A percentile compares a stretch with the other conserved stretches of the same genome.
These are phyloP conservation scores for Mastacembelus armatus DNA, from an alignment of 2,797 vertebrate species.

Conservation along the genomic window DNA sequence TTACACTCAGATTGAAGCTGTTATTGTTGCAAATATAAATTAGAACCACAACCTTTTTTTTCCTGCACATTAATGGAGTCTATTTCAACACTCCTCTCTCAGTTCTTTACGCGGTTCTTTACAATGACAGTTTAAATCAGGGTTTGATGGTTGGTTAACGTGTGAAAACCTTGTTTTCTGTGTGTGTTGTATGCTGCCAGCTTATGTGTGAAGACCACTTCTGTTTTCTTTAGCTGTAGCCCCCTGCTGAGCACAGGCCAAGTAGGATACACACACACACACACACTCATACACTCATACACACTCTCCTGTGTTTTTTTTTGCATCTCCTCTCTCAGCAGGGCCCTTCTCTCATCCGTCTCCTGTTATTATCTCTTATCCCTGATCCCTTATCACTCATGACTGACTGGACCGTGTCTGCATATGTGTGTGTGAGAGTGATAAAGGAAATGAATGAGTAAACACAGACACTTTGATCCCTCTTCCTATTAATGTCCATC, in stretches of 20 bases:
- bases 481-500: slow-evolving; percentile 2
- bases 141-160: slow-evolving; percentile 17
- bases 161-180: slow-evolving; percentile 41
- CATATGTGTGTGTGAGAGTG: slow-evolving; percentile 29
- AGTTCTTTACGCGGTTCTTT: too few relatives aligned
- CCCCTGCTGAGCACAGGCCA: slow-evolving; percentile 47
- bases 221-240: slow-evolving; percentile 64
- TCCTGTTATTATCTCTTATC: slow-evolving; percentile 72
- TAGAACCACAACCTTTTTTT: background rate
- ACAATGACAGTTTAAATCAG: slow-evolving; percentile 24
- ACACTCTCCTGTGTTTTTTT: slow-evolving; percentile 29
- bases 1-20: background rate
- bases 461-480: slow-evolving; percentile 40
- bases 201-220: slow-evolving; percentile 71
- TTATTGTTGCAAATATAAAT: slow-evolving; percentile 10
- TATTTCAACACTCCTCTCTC: background rate
- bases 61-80: background rate
- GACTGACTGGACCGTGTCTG: slow-evolving; percentile 48
- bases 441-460: slow-evolving; percentile 57
- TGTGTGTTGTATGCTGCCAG: slow-evolving; percentile 30
- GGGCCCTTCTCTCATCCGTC: slow-evolving; percentile 52
- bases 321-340: slow-evolving; percentile 62
- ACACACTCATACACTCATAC: slow-evolving; percentile 10
- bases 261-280: slow-evolving; percentile 31
- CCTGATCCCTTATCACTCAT: too few relatives aligned